These are phyloP conservation scores for Merops nubicus DNA, from an alignment of 2,113 vertebrate species.

Conservation along the genomic window DNA sequence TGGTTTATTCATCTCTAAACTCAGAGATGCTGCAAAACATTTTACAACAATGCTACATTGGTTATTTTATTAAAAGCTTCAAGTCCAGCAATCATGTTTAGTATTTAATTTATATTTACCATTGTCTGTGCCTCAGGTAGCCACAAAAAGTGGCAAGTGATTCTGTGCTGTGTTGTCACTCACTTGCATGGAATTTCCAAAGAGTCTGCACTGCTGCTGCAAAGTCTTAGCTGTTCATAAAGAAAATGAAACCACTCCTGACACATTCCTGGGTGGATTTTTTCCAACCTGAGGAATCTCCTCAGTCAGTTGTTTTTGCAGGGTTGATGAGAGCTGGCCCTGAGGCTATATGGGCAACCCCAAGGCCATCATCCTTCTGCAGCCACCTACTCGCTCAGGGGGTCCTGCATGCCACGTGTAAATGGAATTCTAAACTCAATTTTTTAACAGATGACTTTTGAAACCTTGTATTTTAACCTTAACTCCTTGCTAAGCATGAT, in stretches of 20 bases:
- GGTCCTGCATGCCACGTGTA: not conserved
- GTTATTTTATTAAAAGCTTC: not conserved
- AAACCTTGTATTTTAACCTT: not conserved
- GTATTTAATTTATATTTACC: not conserved
- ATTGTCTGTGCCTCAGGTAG: not conserved
- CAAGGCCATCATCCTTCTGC: not conserved
- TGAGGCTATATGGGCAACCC: not conserved
- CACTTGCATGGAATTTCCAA: not conserved
- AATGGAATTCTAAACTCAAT: rapidly evolving
- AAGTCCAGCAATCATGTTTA: not conserved
- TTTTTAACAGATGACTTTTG: not conserved
- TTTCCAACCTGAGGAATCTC: not conserved
- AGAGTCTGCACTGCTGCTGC: not conserved
- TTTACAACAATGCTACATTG: not conserved
- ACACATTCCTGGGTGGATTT: not conserved
- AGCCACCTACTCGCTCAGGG: not conserved
- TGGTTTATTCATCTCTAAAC: not conserved
- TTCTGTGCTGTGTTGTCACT: not conserved
- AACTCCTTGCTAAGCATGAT: not conserved
- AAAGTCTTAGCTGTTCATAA: not conserved
- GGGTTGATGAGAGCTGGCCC: not conserved
- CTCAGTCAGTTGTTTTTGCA: too few species aligned
- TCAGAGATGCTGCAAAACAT: not conserved
- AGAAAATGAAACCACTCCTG: not conserved
- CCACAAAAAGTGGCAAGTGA: not conserved